Evolutionary conservation across 2,888 invertebrate genomes (phyloP), one percentile per base, ranked within the genome.

Genomic region (Epistrophe eligans): DNA sequence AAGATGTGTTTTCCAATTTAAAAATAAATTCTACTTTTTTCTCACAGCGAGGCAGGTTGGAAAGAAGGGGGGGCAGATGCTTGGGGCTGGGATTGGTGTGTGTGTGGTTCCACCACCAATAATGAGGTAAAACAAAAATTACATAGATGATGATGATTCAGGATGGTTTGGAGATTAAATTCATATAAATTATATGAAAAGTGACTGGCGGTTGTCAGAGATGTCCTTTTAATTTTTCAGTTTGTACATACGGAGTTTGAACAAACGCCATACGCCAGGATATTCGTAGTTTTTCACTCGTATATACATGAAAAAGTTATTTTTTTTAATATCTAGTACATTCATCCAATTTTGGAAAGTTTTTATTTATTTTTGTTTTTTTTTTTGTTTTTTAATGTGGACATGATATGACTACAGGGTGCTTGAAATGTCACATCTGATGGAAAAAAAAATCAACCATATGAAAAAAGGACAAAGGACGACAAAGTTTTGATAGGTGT

Each of bases 1-100:
- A 91, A 91, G 90, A 90, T 80, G 80, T 85, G 70, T 85, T 79
- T 85, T 82, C 85, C 64, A 85, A 77, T 85, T 85, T 55, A 79
- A 76, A 87, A 76, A 62, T 58, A 77, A 81, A 81, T 3, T 77
- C 77, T 77, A 24, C 57, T 84, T 73, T 88, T 88, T 50, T 67
- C 17, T 50, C 67, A 50, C 72, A 85, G 76, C 72, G 50, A 40
- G 9, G 19, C 3, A 7, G 40, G 19, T 60, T 40, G 38, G 40
- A n/a, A n/a, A n/a, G 40, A 28, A n/a, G 15, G 55, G 55, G 13
- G 52, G 50, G 19, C n/a, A n/a, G n/a, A n/a, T n/a, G n/a, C 6
- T 24, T 55, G 4, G 32, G 15, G 28, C 35, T 6, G 7, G 9
- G 0, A 24, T 24, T 35, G 15, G 24, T 55, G 9, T 28, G 15